These are phyloP conservation scores for Telenomus remus DNA, from an alignment of 1,140 invertebrate genomes.

Conservation along the genomic window DNA sequence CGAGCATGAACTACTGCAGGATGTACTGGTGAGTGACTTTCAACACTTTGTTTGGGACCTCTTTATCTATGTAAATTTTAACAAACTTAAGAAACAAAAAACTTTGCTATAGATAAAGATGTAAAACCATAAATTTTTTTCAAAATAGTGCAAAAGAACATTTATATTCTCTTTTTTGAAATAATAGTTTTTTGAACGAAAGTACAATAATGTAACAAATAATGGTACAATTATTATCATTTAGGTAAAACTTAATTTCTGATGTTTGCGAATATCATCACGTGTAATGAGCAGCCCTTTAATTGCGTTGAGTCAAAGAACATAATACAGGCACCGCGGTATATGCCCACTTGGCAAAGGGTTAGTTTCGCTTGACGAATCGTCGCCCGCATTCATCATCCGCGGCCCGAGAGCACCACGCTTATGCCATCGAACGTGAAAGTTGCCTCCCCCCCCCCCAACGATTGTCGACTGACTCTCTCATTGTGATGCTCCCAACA, in stretches of 20 bases:
- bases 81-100: no score
- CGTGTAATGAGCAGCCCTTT: conserved; percentile 61
- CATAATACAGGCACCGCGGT: conserved; percentile 47
- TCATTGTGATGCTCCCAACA: conserved; percentile 2
- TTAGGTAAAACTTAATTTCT: no score
- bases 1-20: conserved; percentile 79
- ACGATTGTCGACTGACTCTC: conserved; percentile 28
- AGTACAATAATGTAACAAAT: no score
- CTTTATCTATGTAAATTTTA: conserved; percentile 25
- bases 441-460: conserved; percentile 28
- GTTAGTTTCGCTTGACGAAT: conserved; percentile 48
- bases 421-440: conserved; percentile 43
- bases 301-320: conserved; percentile 60
- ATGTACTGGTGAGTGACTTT: conserved; percentile 77
- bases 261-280: conserved; percentile 9
- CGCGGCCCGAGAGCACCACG: conserved; percentile 30
- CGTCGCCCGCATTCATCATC: conserved; percentile 52
- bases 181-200: neutral
- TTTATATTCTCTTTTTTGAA: neutral
- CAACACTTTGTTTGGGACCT: conserved; percentile 32
- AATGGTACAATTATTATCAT: no score
- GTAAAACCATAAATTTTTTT: no score
- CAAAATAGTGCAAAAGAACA: neutral
- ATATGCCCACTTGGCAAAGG: conserved; percentile 46
- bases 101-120: no score